Evolutionary conservation across 2,888 invertebrate genomes (phyloP).

Genomic region (Carcina quercana): DNA sequence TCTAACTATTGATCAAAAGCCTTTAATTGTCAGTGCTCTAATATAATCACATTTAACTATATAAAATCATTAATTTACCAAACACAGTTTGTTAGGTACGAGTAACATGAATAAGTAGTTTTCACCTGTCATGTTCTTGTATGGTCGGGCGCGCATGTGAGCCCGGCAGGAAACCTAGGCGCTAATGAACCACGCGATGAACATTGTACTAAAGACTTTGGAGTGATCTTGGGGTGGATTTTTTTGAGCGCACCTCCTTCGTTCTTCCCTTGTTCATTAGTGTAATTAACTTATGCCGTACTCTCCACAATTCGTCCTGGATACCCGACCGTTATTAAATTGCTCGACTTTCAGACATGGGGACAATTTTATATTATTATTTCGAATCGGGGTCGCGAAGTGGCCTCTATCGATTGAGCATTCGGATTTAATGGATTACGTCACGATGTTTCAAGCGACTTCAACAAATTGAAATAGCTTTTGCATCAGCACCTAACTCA

Average conservation of each 20-base stretch:
- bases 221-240: conserved; percentile 68
- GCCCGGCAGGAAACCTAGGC: conserved; percentile 36
- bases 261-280: conserved; percentile 69
- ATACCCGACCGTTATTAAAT: conserved; percentile 49
- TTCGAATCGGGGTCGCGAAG: conserved; percentile 6
- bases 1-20: too few relatives aligned
- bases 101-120: too few relatives aligned
- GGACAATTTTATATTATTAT: conserved; percentile 6
- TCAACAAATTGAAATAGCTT: too few relatives aligned
- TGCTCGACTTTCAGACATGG: conserved; percentile 19
- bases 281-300: conserved; percentile 69
- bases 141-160: conserved; percentile 36
- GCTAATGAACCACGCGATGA: conserved; percentile 70
- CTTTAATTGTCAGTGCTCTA: too few relatives aligned
- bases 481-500: too few relatives aligned
- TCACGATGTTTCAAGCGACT: too few relatives aligned
- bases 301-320: conserved; percentile 56
- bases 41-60: too few relatives aligned
- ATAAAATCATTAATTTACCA: too few relatives aligned
- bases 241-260: conserved; percentile 66
- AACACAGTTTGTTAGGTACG: too few relatives aligned
- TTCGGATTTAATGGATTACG: conserved; percentile 9
- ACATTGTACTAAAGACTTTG: conserved; percentile 69
- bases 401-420: conserved; percentile 4
- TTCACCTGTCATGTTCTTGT: too few relatives aligned